Evolutionary conservation across 2,113 vertebrate genomes (phyloP), one percentile per base, ranked within the genome.

Genomic region (Sander vitreus): DNA sequence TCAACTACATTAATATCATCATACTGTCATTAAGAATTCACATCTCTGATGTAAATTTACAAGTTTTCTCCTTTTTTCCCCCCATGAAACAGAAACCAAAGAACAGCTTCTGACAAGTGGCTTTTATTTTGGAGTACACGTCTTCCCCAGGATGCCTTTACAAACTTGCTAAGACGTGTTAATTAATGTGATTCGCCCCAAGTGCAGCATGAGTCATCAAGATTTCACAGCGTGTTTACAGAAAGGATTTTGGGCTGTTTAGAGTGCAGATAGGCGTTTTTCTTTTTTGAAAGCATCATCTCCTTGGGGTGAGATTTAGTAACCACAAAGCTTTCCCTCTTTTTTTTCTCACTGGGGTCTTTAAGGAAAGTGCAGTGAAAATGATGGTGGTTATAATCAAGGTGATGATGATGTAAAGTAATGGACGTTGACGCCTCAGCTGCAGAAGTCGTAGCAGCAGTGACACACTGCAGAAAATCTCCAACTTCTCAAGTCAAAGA

Each of bases 161-260:
- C 68, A 73, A 81, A 86, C 83, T 83, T 77, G 47, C 82, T 79
- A 78, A 85, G 69, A 86, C 59, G 16, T 76, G 68, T 86, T 87
- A 85, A 91, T 90, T 86, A 89, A 88, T 88, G 77, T 77, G 73
- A 83, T 89, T 79, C 71, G 45, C 85, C 87, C 85, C 72, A 15
- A 66, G 72, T 78, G 89, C 73, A 36, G 66, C 25, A 60, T 81
- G 84, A 91, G 65, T 91, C 88, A 91, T 92, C 88, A 70, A n/a
- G 47, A 79, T 86, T 83, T 84, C 65, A 72, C 66, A 23, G 43
- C 58, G 23, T 91, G 90, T 91, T 88, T 89, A 83, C 85, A 79
- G 67, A 84, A 62, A 70, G 70, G 82, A 73, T 72, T 77, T 73
- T 55, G 16, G 11, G 80, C 33, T 70, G 76, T 87, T 88, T 69